A percentile compares a stretch with the other conserved stretches of the same genome.
These are phyloP conservation scores for Gambusia holbrooki DNA, from an alignment of 2,113 vertebrate genomes.

Conservation along the genomic window DNA sequence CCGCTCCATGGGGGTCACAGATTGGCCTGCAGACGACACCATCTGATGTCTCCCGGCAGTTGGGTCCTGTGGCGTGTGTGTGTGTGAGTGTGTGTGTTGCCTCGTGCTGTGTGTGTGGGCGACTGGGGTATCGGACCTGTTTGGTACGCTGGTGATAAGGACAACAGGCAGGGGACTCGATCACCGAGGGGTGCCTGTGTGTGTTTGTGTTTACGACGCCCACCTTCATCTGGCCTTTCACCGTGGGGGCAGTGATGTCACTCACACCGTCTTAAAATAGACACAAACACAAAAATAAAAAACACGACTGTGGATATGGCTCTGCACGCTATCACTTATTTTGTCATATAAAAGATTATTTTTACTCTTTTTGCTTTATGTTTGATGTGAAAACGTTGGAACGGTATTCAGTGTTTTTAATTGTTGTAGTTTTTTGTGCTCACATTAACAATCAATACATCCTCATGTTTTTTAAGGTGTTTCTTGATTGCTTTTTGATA, in stretches of 20 bases:
- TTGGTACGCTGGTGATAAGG: constrained; percentile 77
- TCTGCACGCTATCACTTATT: not conserved
- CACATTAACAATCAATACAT: not conserved
- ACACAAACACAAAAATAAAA: constrained; percentile 12
- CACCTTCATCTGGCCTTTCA: constrained; percentile 79
- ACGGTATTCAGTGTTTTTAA: no score
- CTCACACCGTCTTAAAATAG: constrained; percentile 75
- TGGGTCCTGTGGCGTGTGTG: constrained; percentile 27
- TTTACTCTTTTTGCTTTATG: not conserved
- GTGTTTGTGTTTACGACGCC: constrained; percentile 55
- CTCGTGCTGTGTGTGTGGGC: constrained; percentile 32
- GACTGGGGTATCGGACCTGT: constrained; percentile 65
- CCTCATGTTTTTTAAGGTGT: not conserved
- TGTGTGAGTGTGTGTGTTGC: constrained; percentile 25
- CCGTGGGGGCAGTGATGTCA: constrained; percentile 77
- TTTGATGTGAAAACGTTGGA: not conserved
- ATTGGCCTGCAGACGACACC: constrained; percentile 65
- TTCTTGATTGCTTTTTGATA: not conserved
- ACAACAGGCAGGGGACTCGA: constrained; percentile 61
- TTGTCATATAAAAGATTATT: not conserved
- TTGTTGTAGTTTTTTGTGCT: not conserved
- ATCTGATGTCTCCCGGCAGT: constrained; percentile 67
- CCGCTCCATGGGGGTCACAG: constrained; percentile 51
- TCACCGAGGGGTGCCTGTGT: constrained; percentile 38
- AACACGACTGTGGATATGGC: not conserved